These are phyloP conservation scores for Hyaena hyaena DNA, from an alignment of 2,113 vertebrate genomes.

Conservation along the genomic window DNA sequence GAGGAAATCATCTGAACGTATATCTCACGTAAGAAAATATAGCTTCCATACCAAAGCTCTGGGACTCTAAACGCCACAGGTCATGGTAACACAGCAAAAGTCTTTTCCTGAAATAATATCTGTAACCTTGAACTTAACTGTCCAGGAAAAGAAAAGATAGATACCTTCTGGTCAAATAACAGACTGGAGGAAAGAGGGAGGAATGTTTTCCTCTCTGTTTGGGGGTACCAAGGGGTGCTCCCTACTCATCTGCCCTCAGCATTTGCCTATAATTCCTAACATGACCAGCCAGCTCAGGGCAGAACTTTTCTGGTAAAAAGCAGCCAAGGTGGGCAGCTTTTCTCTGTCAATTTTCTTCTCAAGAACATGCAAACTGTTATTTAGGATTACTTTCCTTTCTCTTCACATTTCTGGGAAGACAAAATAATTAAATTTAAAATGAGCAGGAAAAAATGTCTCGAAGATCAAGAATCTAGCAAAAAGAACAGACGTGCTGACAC, in stretches of 20 bases:
- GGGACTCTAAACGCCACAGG: background rate
- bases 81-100: background rate
- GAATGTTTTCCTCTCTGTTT: background rate
- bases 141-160: background rate
- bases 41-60: background rate
- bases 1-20: background rate
- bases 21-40: background rate
- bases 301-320: background rate
- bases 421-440: slow-evolving; percentile 37
- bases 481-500: background rate
- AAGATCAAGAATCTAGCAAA: slow-evolving; percentile 1
- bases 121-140: background rate
- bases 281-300: background rate
- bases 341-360: slow-evolving; percentile 13
- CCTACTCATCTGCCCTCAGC: background rate
- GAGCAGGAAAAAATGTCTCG: background rate
- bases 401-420: background rate
- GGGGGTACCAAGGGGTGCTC: background rate
- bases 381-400: background rate
- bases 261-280: background rate
- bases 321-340: background rate
- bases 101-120: background rate
- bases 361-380: background rate
- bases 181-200: background rate
- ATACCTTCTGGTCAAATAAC: background rate